Evolutionary conservation across 2,797 vertebrate genomes (phyloP).

Genomic region (Eleutherodactylus coqui): DNA sequence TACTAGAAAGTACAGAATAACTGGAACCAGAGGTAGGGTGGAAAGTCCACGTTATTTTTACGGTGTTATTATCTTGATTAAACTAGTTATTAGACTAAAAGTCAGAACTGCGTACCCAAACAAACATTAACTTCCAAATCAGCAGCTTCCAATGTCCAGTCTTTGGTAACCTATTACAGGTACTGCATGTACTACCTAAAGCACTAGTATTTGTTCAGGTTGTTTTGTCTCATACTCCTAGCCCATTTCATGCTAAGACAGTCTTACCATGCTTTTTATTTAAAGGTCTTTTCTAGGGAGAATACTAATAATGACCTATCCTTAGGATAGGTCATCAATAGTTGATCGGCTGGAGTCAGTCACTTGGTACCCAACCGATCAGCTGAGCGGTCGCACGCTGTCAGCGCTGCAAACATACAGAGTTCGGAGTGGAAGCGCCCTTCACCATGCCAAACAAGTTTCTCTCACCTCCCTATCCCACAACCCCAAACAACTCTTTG

Average conservation of each 20-base stretch:
- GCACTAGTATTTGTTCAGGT: not conserved
- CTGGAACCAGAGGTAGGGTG: not conserved
- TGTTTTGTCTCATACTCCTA: not conserved
- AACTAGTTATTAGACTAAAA: not conserved
- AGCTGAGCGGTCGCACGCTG: no score
- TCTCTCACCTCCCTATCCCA: no score
- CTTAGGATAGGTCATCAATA: no score
- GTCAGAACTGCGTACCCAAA: not conserved
- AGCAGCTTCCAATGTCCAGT: not conserved
- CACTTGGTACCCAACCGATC: no score
- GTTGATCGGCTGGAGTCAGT: no score
- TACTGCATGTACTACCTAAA: not conserved
- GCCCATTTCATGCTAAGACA: no score
- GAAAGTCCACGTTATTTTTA: not conserved
- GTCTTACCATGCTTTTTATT: not conserved
- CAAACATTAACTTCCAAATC: conserved; percentile 19
- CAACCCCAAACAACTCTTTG: no score
- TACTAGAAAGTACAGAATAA: not conserved
- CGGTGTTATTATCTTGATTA: not conserved
- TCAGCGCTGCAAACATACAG: no score
- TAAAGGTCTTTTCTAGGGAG: no score
- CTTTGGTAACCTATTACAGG: not conserved
- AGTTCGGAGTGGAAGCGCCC: no score
- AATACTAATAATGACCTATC: no score
- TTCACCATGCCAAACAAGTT: no score